phyloP scores from a whole-genome alignment of 2,113 vertebrate species.

The Cyprichromis sp. region DNA sequence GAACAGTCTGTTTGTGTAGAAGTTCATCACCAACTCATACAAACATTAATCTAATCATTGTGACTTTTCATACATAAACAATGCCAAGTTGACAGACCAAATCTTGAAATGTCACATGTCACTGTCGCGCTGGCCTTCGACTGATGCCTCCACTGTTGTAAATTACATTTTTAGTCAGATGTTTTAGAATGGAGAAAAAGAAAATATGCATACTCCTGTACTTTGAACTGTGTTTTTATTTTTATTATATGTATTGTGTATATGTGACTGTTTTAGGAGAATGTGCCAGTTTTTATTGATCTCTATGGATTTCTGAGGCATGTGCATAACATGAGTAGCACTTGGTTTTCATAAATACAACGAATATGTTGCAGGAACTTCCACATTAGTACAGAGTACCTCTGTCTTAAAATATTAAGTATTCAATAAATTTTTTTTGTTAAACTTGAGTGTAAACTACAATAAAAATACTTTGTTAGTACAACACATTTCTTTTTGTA shows the following conservation, averaged over 20 bases:
- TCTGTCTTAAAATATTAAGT: neutral
- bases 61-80: neutral
- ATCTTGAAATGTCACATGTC: neutral
- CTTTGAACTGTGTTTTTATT: neutral
- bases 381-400: neutral
- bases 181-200: neutral
- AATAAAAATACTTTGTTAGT: neutral
- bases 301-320: neutral
- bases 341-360: neutral
- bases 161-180: neutral
- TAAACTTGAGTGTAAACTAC: neutral
- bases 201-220: neutral
- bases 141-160: neutral
- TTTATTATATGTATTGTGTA: neutral
- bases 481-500: neutral
- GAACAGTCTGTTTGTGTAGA: neutral
- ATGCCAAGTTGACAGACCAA: neutral
- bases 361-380: neutral
- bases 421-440: accelerated
- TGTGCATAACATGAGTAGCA: neutral
- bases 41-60: neutral
- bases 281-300: neutral
- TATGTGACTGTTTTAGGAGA: neutral
- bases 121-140: neutral
- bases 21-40: neutral